Evolutionary conservation across 2,113 vertebrate species (phyloP), one percentile per base, ranked within the genome.

Genomic region (Eubucco bourcierii): DNA sequence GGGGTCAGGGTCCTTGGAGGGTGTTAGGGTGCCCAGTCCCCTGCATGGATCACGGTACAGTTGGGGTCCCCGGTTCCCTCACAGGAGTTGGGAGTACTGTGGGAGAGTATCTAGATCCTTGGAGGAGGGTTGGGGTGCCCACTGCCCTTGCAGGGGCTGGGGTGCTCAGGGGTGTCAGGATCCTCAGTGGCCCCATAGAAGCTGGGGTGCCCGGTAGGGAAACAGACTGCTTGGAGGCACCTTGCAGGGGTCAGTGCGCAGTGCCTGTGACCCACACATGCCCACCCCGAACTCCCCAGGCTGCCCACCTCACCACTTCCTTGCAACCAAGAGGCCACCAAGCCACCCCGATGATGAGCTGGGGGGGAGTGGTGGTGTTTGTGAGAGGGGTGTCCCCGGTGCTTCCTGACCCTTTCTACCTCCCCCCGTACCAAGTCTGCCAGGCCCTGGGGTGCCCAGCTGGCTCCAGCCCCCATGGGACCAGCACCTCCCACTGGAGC

Each of bases 401-500:
- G 5, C 5, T 13, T 9, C 20, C 31, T 16, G 4, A 13, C 9
- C 23, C 18, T 15, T 50, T 50, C 21, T 50, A 27, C 53, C 18
- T 23, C 12, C 5, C 1, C 79, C 56, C 37, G 50, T 86, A 84
- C 73, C 83, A 76, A 93, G 66, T 82, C 90, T 94, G 84, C 33
- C 67, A 41, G 95, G 41, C 73, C 95, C 95, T 47, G 72, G 59
- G 95, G 96, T 94, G 95, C 90, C 95, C 95, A 65, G 96, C 96
- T 77, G 95, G 92, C 96, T 96, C 95, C 97, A 93, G 95, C 97
- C 96, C 94, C 94, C 84, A 70, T 93, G 95, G 94, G 94, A 88
- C 97, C 97, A 74, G 97, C 97, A 95, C 95, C 97, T 97, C 97
- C 97, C 96, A 90, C 97, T 98, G 98, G 98, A 98, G 98, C 98